Evolutionary conservation across 2,797 vertebrate species (phyloP), one percentile per base, ranked within the genome.

Genomic region (Pyrocephalus nanus): DNA sequence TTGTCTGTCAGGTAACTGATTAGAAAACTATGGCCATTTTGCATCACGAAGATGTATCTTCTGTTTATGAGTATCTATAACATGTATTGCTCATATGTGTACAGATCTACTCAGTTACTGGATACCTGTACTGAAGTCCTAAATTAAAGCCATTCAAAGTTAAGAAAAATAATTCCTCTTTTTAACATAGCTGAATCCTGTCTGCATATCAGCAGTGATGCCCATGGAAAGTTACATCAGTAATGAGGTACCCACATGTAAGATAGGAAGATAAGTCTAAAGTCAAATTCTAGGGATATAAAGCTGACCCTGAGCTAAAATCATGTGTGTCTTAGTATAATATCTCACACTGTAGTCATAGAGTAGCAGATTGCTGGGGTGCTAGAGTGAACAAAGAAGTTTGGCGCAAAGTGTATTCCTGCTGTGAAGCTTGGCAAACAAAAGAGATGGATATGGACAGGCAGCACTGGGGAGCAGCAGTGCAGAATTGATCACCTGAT

Each of bases 391-490:
- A 34, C 70, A 45, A 74, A 77, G 57, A 22, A n/a, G 36, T 32
- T 55, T 42, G 42, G 7, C 67, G 62, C 23, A 20, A 74, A 60
- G 29, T 15, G 7, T 48, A 20, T 80, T 74, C 14, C 14, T 74
- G 20, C 29, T 67, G 38, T 42, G 57, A 74, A 84, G 23, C 22
- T 40, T 71, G 61, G 26, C n/a, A 64, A 57, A 48, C 55, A 34
- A 62, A 62, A 29, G 48, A 34, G 65, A 15, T 81, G 34, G 54
- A 19, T 74, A 15, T 0, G 3, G 25, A 48, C 12, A 45, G 25
- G 32, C 1, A 1, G 23, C 50, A 45, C 9, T 12, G 40, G 23
- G 34, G 26, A 84, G 36, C 0, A 0, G 11, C 0, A 0, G 15
- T 12, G 29, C 18, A n/a, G 79, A 51, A 38, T 11, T 54, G 58